Conservation (phyloP, 92 coral and sea anemone genomes). For the Palythoa grandiflora region DNA sequence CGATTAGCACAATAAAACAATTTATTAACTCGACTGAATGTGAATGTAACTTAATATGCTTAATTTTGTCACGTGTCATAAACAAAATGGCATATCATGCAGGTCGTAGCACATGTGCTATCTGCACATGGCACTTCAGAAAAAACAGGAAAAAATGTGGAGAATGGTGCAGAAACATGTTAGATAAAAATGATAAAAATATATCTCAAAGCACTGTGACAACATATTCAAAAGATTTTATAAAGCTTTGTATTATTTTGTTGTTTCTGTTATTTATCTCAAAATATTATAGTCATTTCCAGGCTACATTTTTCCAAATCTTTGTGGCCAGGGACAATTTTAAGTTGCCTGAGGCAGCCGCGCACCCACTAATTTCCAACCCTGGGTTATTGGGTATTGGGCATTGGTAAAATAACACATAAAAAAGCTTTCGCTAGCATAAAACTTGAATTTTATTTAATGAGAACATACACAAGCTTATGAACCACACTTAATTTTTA, state of each 20-base stretch:
- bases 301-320: not conserved
- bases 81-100: not conserved
- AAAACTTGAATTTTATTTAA: too few species aligned
- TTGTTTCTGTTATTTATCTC: not conserved
- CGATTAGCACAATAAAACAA: too few species aligned
- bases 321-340: not conserved
- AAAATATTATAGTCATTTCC: not conserved
- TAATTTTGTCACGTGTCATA: not conserved
- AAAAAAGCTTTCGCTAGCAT: too few species aligned
- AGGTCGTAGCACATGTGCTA: not conserved
- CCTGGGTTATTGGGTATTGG: not conserved
- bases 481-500: too few species aligned
- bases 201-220: not conserved
- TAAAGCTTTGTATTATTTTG: not conserved
- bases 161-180: not conserved
- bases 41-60: too few species aligned
- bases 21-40: too few species aligned
- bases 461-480: too few species aligned
- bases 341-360: not conserved
- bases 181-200: not conserved
- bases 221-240: not conserved
- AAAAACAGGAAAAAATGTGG: not conserved
- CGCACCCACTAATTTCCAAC: not conserved
- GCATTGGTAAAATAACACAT: too few species aligned
- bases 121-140: not conserved